Percentiles rank a stretch among this genome's conserved stretches.
These are phyloP conservation scores for Scyliorhinus canicula DNA, from an alignment of 2,797 vertebrate genomes.

Conservation along the genomic window DNA sequence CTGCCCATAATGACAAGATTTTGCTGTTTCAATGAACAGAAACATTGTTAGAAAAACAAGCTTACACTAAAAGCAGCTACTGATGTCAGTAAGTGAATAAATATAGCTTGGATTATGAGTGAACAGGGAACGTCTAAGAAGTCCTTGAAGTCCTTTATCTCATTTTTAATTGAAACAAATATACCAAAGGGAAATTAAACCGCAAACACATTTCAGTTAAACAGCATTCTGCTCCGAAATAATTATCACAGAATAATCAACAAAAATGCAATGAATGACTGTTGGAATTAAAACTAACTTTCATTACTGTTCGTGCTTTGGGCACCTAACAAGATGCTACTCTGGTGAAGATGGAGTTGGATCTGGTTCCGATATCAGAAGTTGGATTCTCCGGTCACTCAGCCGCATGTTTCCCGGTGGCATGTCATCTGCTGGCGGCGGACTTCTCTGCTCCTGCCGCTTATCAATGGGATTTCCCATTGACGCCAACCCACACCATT, in stretches of 20 bases:
- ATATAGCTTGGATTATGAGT: background rate
- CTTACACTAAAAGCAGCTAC: background rate
- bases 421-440: no score
- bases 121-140: background rate
- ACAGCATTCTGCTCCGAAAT: background rate
- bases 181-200: background rate
- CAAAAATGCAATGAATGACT: background rate
- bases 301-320: background rate
- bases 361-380: no score
- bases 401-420: no score
- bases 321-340: background rate
- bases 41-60: background rate
- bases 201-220: background rate
- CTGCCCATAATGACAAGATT: background rate
- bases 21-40: background rate
- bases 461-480: no score
- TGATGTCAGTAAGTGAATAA: background rate
- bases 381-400: background rate
- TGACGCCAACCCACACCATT: no score
- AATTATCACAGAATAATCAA: background rate
- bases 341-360: background rate
- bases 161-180: background rate
- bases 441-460: no score
- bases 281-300: background rate
- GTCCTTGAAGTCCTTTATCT: background rate